Conservation (phyloP, 2,888 invertebrate species). For the Venusia cambrica region DNA sequence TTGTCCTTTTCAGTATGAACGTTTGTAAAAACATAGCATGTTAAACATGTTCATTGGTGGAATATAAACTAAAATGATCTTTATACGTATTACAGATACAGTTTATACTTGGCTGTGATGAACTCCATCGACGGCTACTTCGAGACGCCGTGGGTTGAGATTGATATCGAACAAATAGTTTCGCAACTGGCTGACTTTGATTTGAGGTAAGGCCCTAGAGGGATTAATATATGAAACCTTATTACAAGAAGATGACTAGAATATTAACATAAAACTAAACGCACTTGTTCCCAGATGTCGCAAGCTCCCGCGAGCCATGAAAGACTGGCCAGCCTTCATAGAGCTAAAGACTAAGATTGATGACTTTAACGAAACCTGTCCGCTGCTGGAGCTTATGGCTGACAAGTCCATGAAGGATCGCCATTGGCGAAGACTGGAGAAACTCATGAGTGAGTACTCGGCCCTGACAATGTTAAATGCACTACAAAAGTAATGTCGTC, state of each 20-base stretch:
- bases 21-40: no score
- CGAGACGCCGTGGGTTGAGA: constrained; percentile 91
- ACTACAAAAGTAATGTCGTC: no score
- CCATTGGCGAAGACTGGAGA: constrained; percentile 85
- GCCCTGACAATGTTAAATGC: no score
- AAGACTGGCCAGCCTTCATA: constrained; percentile 93
- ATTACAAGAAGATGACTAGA: no score
- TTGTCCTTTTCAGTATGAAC: no score
- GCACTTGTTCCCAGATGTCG: constrained; percentile 90
- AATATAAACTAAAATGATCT: constrained; percentile 5
- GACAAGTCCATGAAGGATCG: constrained; percentile 92
- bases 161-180: constrained; percentile 91
- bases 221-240: no score
- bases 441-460: constrained; percentile 64
- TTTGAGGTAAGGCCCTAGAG: constrained; percentile 85
- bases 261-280: no score
- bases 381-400: constrained; percentile 92
- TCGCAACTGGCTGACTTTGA: constrained; percentile 91
- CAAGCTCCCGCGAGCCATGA: constrained; percentile 90
- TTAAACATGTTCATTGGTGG: background rate
- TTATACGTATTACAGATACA: constrained; percentile 57
- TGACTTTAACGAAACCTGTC: constrained; percentile 94
- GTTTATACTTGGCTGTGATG: constrained; percentile 89
- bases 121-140: constrained; percentile 93
- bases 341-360: constrained; percentile 94